These are phyloP conservation scores for Ormyrus thymus DNA, from an alignment of 2,888 invertebrate genomes.

Conservation along the genomic window DNA sequence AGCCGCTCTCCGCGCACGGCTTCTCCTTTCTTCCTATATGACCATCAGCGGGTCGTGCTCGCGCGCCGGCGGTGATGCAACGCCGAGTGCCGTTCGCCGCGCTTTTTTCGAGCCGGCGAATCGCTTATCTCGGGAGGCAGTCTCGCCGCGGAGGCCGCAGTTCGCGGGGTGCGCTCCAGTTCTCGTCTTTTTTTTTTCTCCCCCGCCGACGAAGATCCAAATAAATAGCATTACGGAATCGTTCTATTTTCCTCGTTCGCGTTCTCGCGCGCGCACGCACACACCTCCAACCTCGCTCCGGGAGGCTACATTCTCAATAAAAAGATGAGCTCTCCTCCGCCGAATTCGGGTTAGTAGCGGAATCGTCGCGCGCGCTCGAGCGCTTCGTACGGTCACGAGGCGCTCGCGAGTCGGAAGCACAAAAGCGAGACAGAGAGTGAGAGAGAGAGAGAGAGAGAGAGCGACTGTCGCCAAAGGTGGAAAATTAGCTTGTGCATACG, in stretches of 20 bases:
- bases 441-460: too few species aligned
- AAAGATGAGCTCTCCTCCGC: too few species aligned
- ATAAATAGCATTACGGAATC: not conserved
- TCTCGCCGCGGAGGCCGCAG: not conserved
- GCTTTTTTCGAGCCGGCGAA: conserved; percentile 7
- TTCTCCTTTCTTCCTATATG: not conserved
- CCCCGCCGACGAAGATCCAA: not conserved
- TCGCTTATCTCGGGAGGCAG: conserved; percentile 7
- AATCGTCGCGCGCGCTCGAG: too few species aligned
- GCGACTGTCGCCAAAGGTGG: too few species aligned
- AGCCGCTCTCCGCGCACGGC: not conserved
- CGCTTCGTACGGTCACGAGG: too few species aligned
- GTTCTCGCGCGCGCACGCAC: not conserved
- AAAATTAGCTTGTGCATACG: too few species aligned
- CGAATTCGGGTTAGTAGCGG: too few species aligned
- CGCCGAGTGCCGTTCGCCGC: too few species aligned
- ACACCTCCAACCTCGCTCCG: not conserved
- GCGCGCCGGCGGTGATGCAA: conserved; percentile 33
- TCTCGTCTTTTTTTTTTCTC: not conserved
- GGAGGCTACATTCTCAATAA: not conserved
- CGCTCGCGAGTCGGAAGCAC: not conserved
- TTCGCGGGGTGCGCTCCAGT: not conserved
- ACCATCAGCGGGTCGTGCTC: conserved; percentile 43
- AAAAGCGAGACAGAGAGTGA: not conserved
- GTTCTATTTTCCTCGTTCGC: conserved; percentile 12